These are phyloP conservation scores for Drosophila setifemur DNA, from an alignment of 1,140 invertebrate species.

Conservation along the genomic window DNA sequence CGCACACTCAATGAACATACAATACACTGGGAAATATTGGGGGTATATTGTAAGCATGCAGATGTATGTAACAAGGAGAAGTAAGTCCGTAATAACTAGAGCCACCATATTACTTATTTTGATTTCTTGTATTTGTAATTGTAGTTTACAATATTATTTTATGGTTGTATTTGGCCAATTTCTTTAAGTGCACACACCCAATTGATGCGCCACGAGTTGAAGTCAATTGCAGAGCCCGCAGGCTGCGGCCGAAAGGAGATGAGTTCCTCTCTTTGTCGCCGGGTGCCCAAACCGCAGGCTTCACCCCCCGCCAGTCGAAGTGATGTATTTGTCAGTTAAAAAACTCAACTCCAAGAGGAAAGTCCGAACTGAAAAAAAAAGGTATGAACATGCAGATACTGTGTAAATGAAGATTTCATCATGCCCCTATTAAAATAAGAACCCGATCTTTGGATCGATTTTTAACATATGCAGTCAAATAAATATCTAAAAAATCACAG, in stretches of 20 bases:
- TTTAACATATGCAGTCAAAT: no score
- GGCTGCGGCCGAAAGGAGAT: constrained; percentile 31
- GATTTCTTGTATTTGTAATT: neutral
- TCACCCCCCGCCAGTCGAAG: constrained; percentile 28
- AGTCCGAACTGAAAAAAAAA: neutral
- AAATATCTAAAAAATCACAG: no score
- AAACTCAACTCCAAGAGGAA: constrained; percentile 34
- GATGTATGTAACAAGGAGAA: no score
- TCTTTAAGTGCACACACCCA: constrained; percentile 15
- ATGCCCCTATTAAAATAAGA: no score
- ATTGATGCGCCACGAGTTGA: constrained; percentile 72
- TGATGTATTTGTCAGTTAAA: constrained; percentile 64
- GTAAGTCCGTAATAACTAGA: no score
- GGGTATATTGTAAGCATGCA: no score
- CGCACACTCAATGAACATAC: neutral
- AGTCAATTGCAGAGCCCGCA: constrained; percentile 70
- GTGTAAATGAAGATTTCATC: no score
- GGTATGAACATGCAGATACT: no score
- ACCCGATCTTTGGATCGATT: no score
- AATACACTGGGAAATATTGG: neutral
- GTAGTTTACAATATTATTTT: no score
- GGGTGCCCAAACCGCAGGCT: constrained; percentile 51
- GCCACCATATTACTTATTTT: neutral
- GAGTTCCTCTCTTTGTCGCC: constrained; percentile 13
- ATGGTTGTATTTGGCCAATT: no score